Percentiles rank a stretch among this genome's conserved stretches.
phyloP scores from a whole-genome alignment of 2,797 vertebrate species.

The Pseudochromis fuscus region DNA sequence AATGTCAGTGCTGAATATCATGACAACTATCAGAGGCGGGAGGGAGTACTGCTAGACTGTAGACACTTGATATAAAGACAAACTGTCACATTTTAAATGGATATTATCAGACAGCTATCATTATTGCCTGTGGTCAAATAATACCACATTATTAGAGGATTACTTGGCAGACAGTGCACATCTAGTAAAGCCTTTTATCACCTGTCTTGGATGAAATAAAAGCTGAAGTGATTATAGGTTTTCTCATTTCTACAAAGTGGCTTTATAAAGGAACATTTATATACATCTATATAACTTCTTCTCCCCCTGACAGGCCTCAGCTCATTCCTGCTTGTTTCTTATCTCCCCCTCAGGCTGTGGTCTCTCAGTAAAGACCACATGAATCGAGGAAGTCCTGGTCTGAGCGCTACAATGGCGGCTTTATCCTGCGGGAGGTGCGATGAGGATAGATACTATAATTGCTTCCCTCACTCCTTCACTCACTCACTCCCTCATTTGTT shows the following conservation, averaged over 20 bases:
- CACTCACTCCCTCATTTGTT: constrained; percentile 38
- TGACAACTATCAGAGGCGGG: constrained; percentile 4
- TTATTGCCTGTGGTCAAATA: constrained; percentile 42
- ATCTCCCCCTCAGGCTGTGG: constrained; percentile 34
- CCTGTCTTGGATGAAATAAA: constrained; percentile 41
- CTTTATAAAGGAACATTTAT: constrained; percentile 25
- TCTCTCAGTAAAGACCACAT: constrained; percentile 38
- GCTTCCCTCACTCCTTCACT: constrained; percentile 50
- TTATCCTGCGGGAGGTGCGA: constrained; percentile 56
- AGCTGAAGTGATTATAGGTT: constrained; percentile 10
- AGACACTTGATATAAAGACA: constrained; percentile 17
- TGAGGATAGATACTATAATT: constrained; percentile 52
- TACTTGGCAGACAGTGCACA: constrained; percentile 51
- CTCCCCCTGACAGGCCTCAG: constrained; percentile 9
- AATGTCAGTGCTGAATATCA: constrained; percentile 25
- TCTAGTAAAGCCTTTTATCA: constrained; percentile 59
- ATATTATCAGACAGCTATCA: constrained; percentile 39
- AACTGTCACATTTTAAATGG: constrained; percentile 26
- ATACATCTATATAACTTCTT: constrained; percentile 3
- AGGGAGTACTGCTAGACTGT: too few species aligned
- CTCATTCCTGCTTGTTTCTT: constrained; percentile 21
- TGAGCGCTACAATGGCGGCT: constrained; percentile 51
- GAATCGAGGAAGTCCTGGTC: constrained; percentile 38
- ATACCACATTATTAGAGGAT: constrained; percentile 53
- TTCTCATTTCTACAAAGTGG: constrained; percentile 27